Evolutionary conservation across 2,888 invertebrate species (phyloP), one percentile per base, ranked within the genome.

Genomic region (Spodoptera picta): DNA sequence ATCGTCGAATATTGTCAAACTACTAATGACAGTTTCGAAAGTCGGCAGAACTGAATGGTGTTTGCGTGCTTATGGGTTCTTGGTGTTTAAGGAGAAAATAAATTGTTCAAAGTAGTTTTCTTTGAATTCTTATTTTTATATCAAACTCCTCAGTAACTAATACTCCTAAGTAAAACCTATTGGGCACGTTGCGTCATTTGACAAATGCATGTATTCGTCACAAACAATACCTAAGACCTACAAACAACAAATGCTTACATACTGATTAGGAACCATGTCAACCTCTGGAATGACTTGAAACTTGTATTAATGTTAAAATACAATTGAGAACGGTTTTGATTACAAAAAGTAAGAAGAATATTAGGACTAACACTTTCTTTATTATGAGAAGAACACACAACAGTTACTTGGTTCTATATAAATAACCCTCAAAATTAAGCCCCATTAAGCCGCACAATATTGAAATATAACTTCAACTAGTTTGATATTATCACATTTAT

Each of bases 401-500:
- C 7, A 36, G 6, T 41, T n/a, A n/a, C 19, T 42, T 49, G 2
- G 14, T n/a, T 27, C 10, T 7, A 3, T 36, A 6, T 14, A 23
- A 49, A 31, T 45, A 43, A 36, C 24, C 19, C 0, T 43, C 11
- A 31, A 36, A 53, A 9, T 43, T n/a, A 1, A 24, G 4, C 9
- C 3, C 11, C 23, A 47, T 69, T 43, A 55, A 36, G 36, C 36
- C 36, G 6, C 36, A 36, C 43, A 44, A 67, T 55, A 0, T 12
- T 51, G 12, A 46, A 59, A 54, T 55, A 46, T 43, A 36, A 46
- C 56, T 41, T 31, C n/a, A 60, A 36, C 45, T 54, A 62, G 43
- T 65, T 64, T 49, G 51, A 51, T 67, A 49, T 42, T 27, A 45
- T n/a, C 49, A 46, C 58, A 63, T 60, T 65, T 51, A 59, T 65